Evolutionary conservation across 2,888 invertebrate species (phyloP).

Genomic region (Stenodema calcarata): DNA sequence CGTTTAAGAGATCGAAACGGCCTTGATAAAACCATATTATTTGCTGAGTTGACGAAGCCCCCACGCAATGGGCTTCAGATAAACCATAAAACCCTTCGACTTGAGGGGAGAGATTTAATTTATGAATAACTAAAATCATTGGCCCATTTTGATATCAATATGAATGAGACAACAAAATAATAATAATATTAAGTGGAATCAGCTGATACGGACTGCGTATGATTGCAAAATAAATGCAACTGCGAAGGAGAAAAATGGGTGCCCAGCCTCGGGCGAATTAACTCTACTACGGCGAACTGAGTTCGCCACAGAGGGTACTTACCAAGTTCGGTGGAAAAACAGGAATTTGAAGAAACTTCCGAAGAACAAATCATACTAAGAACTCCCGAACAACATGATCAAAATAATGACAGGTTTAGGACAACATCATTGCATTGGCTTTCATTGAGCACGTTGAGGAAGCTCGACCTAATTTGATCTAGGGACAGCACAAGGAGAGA

Average conservation of each 20-base stretch:
- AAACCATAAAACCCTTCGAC: neutral
- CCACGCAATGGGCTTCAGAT: neutral
- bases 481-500: neutral
- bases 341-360: neutral
- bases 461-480: neutral
- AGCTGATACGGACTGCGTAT: constrained; percentile 12
- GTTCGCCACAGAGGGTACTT: neutral
- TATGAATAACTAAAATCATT: no score
- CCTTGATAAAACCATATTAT: neutral
- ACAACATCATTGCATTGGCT: constrained; percentile 6
- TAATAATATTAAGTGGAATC: neutral
- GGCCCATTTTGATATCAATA: no score
- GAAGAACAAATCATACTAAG: constrained; percentile 5
- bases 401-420: neutral
- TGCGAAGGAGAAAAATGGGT: neutral
- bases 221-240: neutral
- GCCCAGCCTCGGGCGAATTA: neutral
- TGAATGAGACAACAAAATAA: neutral
- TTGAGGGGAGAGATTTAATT: no score
- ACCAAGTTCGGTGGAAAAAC: neutral
- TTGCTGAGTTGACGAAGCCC: neutral
- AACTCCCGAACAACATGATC: neutral
- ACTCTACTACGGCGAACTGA: neutral
- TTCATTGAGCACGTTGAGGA: neutral
- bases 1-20: neutral